Base-by-base conservation (phyloP, 2,888 invertebrate species). In the Neria commutata region DNA sequence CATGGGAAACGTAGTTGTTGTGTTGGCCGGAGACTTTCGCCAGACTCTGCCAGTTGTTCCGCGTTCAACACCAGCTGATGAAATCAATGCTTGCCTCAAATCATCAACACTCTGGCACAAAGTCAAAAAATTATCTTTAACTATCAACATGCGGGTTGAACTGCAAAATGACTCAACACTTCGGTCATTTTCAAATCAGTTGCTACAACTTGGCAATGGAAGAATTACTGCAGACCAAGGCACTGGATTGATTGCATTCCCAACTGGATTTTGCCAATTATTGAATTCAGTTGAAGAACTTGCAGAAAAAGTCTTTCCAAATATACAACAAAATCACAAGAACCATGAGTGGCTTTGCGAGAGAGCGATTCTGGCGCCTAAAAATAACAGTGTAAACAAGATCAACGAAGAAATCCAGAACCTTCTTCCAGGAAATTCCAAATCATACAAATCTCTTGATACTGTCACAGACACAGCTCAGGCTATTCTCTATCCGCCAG, bases 1-100 rank as follows among this genome's bases (percentile, higher is more conserved):
- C 16, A 50, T 56, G 29, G 50, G 53, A 45, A 33, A 50, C 4
- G 60, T 58, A 19, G 24, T 65, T 10, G 53, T 73, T 33, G 40
- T 72, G 48, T 62, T 71, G 29, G 51, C 69, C n/a, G 74, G 72
- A 55, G 74, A 74, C 67, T 75, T 73, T 58, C 56, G 67, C 6
- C 72, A 76, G 58, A 75, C 71, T 24, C 55, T 75, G 26, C 73
- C 59, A 8, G 59, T 59, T 11, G 51, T 59, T 40, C 51, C 51
- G n/a, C 54, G 65, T 54, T 65, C 65, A 37, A 70, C 74, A 4
- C 29, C 58, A 1, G 68, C 69, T n/a, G 72, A 70, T 65, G 70
- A 62, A 54, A 34, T 58, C 2, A 56, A 56, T 24, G 56, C 56
- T 3, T 56, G 58, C 34, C 24, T 56, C 2, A 58, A 62, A 54